A percentile compares a stretch with the other conserved stretches of the same genome.
These are phyloP conservation scores for Prochilodus magdalenae DNA, from an alignment of 2,113 vertebrate genomes.

Conservation along the genomic window DNA sequence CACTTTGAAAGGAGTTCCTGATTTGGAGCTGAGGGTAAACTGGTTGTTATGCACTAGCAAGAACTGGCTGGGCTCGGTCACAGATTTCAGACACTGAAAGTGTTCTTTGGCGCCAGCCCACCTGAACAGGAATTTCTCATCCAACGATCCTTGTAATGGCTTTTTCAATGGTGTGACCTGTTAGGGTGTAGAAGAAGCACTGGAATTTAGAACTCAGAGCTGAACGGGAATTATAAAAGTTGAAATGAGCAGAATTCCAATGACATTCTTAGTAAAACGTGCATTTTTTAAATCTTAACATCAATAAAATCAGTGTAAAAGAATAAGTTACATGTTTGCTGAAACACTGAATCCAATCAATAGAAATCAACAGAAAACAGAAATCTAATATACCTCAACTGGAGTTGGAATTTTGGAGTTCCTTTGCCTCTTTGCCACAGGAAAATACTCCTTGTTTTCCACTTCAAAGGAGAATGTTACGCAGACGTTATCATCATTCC, in stretches of 20 bases:
- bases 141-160: not conserved
- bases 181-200: not conserved
- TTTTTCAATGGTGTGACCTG: not conserved
- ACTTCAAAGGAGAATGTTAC: conserved; percentile 7
- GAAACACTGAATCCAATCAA: no score
- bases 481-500: not conserved
- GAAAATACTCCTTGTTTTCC: not conserved
- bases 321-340: no score
- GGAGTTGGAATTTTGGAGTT: not conserved
- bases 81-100: not conserved
- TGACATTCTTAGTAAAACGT: no score
- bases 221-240: no score
- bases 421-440: not conserved
- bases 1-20: rapidly evolving
- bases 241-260: not conserved
- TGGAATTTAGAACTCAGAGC: no score
- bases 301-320: no score
- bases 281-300: no score
- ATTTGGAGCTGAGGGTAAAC: not conserved
- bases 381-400: not conserved
- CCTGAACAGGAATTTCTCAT: not conserved
- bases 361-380: not conserved
- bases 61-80: conserved; percentile 13
- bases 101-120: not conserved
- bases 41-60: not conserved